Base-by-base conservation (phyloP, 2,113 vertebrate genomes). In the Tichodroma muraria region DNA sequence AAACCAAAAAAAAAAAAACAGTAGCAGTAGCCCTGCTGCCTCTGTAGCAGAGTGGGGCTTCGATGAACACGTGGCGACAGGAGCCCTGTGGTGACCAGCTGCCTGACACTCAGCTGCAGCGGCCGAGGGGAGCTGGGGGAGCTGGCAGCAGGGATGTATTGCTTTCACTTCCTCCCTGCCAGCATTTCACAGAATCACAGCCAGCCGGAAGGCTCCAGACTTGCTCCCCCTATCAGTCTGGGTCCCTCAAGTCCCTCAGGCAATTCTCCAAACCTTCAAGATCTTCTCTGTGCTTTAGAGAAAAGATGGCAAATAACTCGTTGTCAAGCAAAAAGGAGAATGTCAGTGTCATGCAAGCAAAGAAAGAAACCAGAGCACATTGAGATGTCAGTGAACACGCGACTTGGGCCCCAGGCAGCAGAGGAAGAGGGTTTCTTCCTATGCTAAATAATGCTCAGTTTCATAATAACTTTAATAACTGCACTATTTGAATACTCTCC, bases 231-330 rank as follows among this genome's bases (percentile, higher is more conserved):
- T 5, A 27, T 42, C 68, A 59, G 60, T 8, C 84, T 31, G 42
- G n/a, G 57, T 50, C 44, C 66, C 76, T 59, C 33, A 38, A 0
- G 1, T 40, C 81, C 85, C 73, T 27, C 85, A 66, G 78, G 88
- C 88, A 89, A 54, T 21, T 78, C 65, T 75, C 73, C 33, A 75
- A 79, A 71, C 81, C 85, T 89, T 89, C 60, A n/a, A 49, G 61
- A 54, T 45, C 31, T 47, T 76, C 77, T 61, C 42, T 12, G 20
- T 1, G 7, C 73, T 84, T 89, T 28, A 54, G 54, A 94, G 77
- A 35, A 70, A 54, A 82, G 73, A 86, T 0, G 11, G 79, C 44
- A 85, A 93, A 85, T 19, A 79, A 59, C 35, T 38, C 1, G 4
- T 37, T 33, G 92, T 68, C 81, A 68, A 45, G 56, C 2, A 3